Percentiles rank a stretch among this genome's conserved stretches.
phyloP scores from a whole-genome alignment of 2,113 vertebrate genomes.

The Cromileptes altivelis region DNA sequence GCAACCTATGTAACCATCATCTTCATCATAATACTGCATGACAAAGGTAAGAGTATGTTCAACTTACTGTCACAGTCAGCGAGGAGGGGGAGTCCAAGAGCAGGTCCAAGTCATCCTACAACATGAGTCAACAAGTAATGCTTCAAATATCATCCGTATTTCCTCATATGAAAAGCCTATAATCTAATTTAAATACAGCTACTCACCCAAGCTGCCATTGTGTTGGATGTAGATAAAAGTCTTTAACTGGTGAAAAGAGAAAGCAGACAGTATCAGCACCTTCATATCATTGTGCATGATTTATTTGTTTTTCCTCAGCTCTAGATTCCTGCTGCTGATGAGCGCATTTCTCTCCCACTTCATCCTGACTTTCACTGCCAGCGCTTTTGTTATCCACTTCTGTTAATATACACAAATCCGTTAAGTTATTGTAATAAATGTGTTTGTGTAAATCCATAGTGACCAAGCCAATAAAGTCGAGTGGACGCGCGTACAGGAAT shows the following conservation, averaged over 20 bases:
- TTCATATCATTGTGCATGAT: too few relatives aligned
- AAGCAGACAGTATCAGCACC: rapidly evolving
- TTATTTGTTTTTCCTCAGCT: not conserved
- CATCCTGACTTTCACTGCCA: not conserved
- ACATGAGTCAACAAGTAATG: not conserved
- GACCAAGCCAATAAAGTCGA: not conserved
- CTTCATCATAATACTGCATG: not conserved
- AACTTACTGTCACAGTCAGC: slow-evolving; percentile 64
- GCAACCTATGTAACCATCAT: not conserved
- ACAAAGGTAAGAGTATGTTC: not conserved
- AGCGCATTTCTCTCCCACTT: not conserved
- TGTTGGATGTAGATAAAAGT: slow-evolving; percentile 5
- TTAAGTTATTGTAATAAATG: not conserved
- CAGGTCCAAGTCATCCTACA: slow-evolving; percentile 83
- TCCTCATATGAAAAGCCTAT: not conserved
- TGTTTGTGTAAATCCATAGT: not conserved
- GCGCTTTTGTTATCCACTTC: not conserved
- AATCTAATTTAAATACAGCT: not conserved
- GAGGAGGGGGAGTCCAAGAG: slow-evolving; percentile 83
- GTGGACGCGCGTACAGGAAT: not conserved
- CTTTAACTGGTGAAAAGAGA: not conserved
- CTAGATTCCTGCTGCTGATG: not conserved
- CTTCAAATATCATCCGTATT: not conserved
- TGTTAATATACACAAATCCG: not conserved
- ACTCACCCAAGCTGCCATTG: slow-evolving; percentile 79